Evolutionary conservation across 2,113 vertebrate species (phyloP).

Genomic region (Clarias magur): DNA sequence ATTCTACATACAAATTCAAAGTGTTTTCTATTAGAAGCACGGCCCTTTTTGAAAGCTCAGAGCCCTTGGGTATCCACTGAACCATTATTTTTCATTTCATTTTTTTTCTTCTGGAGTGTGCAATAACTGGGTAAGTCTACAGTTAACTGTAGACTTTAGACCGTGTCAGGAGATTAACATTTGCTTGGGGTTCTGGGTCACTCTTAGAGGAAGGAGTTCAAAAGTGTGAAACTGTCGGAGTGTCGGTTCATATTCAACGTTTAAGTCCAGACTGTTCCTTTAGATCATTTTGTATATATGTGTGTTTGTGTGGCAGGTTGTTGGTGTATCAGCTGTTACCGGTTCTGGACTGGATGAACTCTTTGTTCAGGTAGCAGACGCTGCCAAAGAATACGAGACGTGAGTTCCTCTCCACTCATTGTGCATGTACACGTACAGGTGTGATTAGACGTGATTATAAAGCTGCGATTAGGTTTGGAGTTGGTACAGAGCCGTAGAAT

Average conservation of each 20-base stretch:
- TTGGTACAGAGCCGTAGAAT: not conserved
- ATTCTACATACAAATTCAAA: not conserved
- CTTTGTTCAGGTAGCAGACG: constrained; percentile 84
- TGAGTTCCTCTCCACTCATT: constrained; percentile 61
- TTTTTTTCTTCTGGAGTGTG: too few species aligned
- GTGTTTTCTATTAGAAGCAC: not conserved
- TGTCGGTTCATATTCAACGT: not conserved
- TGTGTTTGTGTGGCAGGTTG: constrained; percentile 75
- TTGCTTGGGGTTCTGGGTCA: not conserved
- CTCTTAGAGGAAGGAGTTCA: not conserved
- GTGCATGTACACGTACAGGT: not conserved
- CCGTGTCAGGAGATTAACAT: not conserved
- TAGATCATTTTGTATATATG: not conserved
- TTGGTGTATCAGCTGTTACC: constrained; percentile 88
- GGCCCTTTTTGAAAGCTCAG: not conserved
- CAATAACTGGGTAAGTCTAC: not conserved
- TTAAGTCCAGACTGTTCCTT: not conserved
- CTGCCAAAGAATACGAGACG: constrained; percentile 89
- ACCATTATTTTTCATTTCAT: not conserved
- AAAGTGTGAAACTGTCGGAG: not conserved
- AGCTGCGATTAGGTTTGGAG: not conserved
- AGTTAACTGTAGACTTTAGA: not conserved
- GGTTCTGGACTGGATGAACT: constrained; percentile 89
- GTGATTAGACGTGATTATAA: not conserved
- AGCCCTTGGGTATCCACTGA: not conserved